Evolutionary conservation across 1,140 invertebrate genomes (phyloP).

Genomic region (Atta cephalotes): DNA sequence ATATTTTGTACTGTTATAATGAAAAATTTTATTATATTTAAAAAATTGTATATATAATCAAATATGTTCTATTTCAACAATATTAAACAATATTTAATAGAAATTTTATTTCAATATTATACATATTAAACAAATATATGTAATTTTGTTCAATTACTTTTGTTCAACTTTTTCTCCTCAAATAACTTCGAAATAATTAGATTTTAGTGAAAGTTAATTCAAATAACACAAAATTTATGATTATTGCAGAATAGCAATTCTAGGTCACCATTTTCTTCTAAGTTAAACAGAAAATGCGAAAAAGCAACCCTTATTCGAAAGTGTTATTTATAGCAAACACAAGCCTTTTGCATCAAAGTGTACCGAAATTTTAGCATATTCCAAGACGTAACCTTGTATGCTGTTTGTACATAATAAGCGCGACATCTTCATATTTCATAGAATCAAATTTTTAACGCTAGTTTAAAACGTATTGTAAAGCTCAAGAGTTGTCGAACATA

Average conservation of each 20-base stretch:
- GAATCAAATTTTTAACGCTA: neutral
- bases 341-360: neutral
- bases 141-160: constrained; percentile 6
- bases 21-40: too few species aligned
- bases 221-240: neutral
- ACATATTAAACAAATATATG: neutral
- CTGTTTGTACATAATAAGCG: neutral
- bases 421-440: neutral
- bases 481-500: neutral
- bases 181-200: neutral
- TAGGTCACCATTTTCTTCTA: neutral
- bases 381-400: neutral
- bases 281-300: neutral
- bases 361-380: neutral
- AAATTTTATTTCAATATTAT: neutral
- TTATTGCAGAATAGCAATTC: neutral
- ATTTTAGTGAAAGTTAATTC: neutral
- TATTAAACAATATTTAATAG: neutral
- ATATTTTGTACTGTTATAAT: neutral
- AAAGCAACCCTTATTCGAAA: neutral
- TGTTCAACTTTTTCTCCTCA: neutral
- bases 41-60: neutral
- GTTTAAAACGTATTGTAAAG: neutral
- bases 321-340: neutral
- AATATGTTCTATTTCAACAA: constrained; percentile 4